These are phyloP conservation scores for Spea multiplicata DNA, from an alignment of 2,113 vertebrate genomes.

Conservation along the genomic window DNA sequence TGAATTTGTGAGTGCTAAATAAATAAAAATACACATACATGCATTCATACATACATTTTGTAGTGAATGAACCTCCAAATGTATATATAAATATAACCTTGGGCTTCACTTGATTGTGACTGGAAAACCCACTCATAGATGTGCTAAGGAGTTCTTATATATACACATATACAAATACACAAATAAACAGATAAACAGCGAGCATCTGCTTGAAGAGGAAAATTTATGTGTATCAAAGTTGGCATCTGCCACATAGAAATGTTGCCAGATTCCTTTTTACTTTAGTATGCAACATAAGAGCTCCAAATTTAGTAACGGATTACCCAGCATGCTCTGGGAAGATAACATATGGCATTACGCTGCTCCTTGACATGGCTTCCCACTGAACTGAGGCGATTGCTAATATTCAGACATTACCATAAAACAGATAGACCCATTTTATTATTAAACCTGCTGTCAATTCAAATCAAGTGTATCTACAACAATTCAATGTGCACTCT, in stretches of 20 bases:
- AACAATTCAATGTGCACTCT: no score
- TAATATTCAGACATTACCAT: background rate
- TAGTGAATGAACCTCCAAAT: no score
- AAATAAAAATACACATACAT: no score
- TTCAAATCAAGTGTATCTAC: no score
- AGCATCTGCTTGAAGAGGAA: background rate
- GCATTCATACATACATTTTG: no score
- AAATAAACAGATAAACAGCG: background rate
- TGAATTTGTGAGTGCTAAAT: no score
- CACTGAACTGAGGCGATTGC: background rate
- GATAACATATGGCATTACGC: background rate
- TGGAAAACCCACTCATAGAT: no score
- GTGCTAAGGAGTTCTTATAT: background rate
- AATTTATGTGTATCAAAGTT: conserved; percentile 3
- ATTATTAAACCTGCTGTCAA: no score
- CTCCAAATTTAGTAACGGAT: conserved; percentile 1
- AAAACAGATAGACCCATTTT: background rate
- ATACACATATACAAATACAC: background rate
- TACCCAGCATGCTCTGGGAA: conserved; percentile 1
- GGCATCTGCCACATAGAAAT: conserved; percentile 13
- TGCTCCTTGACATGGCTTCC: background rate
- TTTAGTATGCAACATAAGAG: background rate
- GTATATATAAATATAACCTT: no score
- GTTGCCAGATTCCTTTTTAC: background rate
- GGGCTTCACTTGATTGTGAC: no score